Base-by-base conservation (phyloP, 2,113 vertebrate genomes). In the Oriolus oriolus region DNA sequence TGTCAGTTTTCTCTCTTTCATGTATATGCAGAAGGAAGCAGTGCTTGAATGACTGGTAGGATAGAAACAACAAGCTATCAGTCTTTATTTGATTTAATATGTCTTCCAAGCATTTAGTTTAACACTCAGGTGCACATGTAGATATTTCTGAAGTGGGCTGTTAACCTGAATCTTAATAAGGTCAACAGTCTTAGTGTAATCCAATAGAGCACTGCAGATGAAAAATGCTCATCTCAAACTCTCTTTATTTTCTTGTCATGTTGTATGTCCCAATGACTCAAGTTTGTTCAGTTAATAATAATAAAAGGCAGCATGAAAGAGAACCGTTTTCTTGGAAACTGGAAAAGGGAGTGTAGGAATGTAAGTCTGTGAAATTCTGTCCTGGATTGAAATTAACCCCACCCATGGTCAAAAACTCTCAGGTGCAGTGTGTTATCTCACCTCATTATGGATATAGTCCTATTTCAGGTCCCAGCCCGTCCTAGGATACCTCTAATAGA, bases 131-230 rank as follows among this genome's bases (percentile, higher is more conserved):
- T 87, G n/a, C 42, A 54, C 61, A 86, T 53, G 35, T 35, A 79
- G 73, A 74, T 79, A 42, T 71, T 96, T 80, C 53, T 93, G 49
- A 88, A 84, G 75, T 77, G 52, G 60, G 49, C 37, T 87, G 84
- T 92, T 93, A 82, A 93, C 59, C 71, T 76, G 79, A 76, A 56
- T 88, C 44, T 93, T 88, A 93, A 95, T 89, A 80, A 94, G 76
- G 87, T 86, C 85, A 93, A 30, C 39, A 83, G 63, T 47, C 50
- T 91, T 74, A 71, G 13, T 75, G 54, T 83, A 93, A 74, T 87
- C 77, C 41, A 70, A 73, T 41, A 85, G 81, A 90, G 33, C 39
- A 83, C n/a, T 74, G 54, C 65, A 80, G 88, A 91, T 80, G 50
- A 92, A 90, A 90, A 94, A 87, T 53, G 41, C 17, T 89, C 31